Evolutionary conservation across 2,888 invertebrate genomes (phyloP), one percentile per base, ranked within the genome.

Genomic region (Polydrusus cervinus): DNA sequence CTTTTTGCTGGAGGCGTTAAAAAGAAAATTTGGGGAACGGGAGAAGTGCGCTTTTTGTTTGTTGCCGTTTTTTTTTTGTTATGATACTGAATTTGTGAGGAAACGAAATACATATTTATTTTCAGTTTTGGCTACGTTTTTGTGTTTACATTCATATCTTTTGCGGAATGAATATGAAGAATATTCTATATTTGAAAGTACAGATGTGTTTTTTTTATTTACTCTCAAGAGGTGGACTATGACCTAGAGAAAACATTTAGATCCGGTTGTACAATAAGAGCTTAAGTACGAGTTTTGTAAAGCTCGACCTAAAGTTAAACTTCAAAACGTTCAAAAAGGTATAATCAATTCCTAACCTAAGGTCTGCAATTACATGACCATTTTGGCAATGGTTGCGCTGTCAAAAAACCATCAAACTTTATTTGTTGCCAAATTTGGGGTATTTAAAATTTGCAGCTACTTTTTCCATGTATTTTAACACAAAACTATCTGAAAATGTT

Each of bases 1-100:
- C 53, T 51, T 65, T 51, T 67, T 67, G 49, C 14, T n/a, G 40
- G 45, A 53, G n/a, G 53, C 45, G 55, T 67, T 67, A 67, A 67
- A 67, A 67, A 67, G 67, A 53, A 67, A 67, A 55, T 67, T 67
- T 43, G 38, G 40, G 34, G 55, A 55, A 45, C 53, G 67, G 67
- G 16, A 53, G 47, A n/a, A 45, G 13, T 43, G 45, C 45, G 64
- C 13, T 13, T 9, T 5, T 13, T 10, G 49, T 51, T 20, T 51
- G 45, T 65, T 51, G 65, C 18, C 9, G 38, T n/a, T 7, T 57
- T 20, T 11, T 38, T 60, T 60, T 60, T 60, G 38, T 60, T 60
- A 16, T 60, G 57, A 38, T 25, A 25, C 16, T 3, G 38, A 30
- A 25, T 5, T 11, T 16, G 57, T 0, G 38, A 40, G 57, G 11